Conservation (phyloP, 2,888 invertebrate species). For the Drosophila suboccidentalis region DNA sequence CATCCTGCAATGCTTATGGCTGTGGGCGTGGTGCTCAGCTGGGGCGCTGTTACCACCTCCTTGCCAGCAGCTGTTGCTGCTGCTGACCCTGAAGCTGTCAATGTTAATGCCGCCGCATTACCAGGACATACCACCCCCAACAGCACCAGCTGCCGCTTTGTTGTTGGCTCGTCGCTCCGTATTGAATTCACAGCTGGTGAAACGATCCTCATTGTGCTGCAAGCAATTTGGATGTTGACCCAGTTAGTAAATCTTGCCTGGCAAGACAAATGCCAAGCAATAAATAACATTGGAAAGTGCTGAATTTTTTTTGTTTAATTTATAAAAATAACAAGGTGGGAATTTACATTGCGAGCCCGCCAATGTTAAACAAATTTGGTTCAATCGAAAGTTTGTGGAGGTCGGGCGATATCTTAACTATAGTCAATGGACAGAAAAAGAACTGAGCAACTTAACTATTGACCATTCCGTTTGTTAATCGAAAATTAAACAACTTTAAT, state of each 20-base stretch:
- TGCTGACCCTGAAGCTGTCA: conserved; percentile 36
- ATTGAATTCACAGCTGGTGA: conserved; percentile 68
- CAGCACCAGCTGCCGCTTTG: conserved; percentile 36
- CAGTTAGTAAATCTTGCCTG: conserved; percentile 54
- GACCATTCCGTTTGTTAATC: no score
- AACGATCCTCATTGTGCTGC: conserved; percentile 82
- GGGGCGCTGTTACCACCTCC: conserved; percentile 38
- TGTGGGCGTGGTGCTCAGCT: conserved; percentile 70
- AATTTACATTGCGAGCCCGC: no score
- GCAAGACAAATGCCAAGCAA: conserved; percentile 48
- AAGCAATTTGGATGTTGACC: conserved; percentile 25
- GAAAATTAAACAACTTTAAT: no score
- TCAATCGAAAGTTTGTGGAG: no score
- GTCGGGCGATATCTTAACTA: no score
- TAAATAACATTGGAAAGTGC: conserved; percentile 19
- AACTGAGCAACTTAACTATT: no score
- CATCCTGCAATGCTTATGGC: conserved; percentile 79
- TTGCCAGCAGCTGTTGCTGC: conserved; percentile 19
- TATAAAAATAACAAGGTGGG: not conserved
- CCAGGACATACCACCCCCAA: conserved; percentile 58
- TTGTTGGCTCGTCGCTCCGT: conserved; percentile 33
- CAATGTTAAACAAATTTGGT: no score
- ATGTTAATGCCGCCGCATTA: conserved; percentile 55
- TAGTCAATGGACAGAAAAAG: no score
- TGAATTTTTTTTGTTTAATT: not conserved